phyloP scores from a whole-genome alignment of 2,113 vertebrate genomes.

The Sylvietta virens region DNA sequence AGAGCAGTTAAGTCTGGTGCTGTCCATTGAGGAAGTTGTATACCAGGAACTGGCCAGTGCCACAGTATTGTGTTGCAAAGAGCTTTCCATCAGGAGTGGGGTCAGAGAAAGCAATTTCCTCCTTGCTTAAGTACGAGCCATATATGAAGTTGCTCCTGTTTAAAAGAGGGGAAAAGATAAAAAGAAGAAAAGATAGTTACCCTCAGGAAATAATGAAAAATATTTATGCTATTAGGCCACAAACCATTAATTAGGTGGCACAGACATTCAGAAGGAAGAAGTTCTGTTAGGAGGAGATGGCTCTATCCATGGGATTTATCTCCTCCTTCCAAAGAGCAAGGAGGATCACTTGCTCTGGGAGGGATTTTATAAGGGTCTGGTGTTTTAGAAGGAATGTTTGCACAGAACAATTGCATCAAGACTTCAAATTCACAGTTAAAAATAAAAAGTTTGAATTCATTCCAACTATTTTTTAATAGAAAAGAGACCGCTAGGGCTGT shows the following conservation, averaged over 20 bases:
- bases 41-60: slow-evolving; percentile 94
- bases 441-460: not conserved
- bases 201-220: not conserved
- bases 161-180: not conserved
- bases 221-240: not conserved
- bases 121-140: slow-evolving; percentile 94
- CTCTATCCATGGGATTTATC: not conserved
- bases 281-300: not conserved
- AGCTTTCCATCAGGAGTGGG: slow-evolving; percentile 97
- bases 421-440: not conserved
- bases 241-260: not conserved
- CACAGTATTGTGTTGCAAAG: slow-evolving; percentile 94
- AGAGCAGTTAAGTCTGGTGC: slow-evolving; percentile 49
- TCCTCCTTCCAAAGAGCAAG: not conserved
- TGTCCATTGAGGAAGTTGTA: slow-evolving; percentile 96
- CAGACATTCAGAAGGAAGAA: not conserved
- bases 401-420: not conserved
- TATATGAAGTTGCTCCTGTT: slow-evolving; percentile 96
- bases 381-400: not conserved
- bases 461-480: not conserved
- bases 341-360: not conserved
- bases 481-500: not conserved
- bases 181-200: not conserved
- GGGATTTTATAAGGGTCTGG: not conserved
- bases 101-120: slow-evolving; percentile 98